Evolutionary conservation across 2,888 invertebrate genomes (phyloP), one percentile per base, ranked within the genome.

Genomic region (Laspeyria flexula): DNA sequence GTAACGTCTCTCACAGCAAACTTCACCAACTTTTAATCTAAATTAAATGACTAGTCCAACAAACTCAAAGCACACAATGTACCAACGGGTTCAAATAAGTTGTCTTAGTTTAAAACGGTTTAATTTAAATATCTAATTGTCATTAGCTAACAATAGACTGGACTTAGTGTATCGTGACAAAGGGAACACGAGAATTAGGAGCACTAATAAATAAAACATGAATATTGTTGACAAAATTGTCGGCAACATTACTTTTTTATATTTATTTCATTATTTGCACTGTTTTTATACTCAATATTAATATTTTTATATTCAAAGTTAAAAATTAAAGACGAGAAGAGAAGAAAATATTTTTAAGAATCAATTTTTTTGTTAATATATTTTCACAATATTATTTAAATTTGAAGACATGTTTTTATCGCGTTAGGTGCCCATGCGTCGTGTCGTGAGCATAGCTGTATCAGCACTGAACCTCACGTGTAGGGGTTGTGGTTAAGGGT

Each of bases 141-240:
- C 64, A 41, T 56, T 34, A 0, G 47, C 40, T 16, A 69, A 57
- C 58, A 67, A 60, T 40, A 72, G 45, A 44, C 45, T 70, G 9
- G 64, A 60, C 39, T 75, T 83, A 9, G 76, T 83, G 60, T 91
- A 89, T 53, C 84, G 88, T 1, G 91, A 91, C 55, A 91, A 59
- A 9, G 91, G 90, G 55, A 92, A 91, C 33, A 89, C 76, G 4
- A 91, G 54, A 3, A 89, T 76, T 0, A 90, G 52, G n/a, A 91
- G 61, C 33, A 87, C 79, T 53, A 92, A 75, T 34, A 92, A 68
- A 65, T 91, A 92, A 9, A 89, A 64, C 76, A 91, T 79, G 55
- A 92, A 86, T 15, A 88, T 49, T 0, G 86, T 83, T 0, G 90
- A 83, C 42, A 89, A 52, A 5, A 90, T 59, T 29, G 80, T 74